phyloP scores from a whole-genome alignment of 2,888 invertebrate species.

The Hoplodrina blanda region DNA sequence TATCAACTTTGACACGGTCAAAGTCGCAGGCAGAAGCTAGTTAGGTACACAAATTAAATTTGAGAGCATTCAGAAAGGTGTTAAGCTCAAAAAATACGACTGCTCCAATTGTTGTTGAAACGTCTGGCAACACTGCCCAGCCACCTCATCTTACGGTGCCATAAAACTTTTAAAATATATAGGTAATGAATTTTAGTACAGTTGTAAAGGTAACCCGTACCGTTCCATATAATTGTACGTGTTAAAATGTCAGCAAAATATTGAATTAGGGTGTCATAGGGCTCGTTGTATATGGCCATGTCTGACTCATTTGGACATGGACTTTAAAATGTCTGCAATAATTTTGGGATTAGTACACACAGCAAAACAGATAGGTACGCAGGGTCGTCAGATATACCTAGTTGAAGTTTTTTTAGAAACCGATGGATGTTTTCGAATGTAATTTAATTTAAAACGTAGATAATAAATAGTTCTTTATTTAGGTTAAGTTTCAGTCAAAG shows the following conservation, averaged over 20 bases:
- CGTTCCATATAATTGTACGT: slow-evolving; percentile 51
- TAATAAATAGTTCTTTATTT: too few species aligned
- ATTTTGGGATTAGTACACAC: slow-evolving; percentile 3
- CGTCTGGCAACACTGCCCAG: slow-evolving; percentile 49
- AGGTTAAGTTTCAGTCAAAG: too few species aligned
- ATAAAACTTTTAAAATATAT: slow-evolving; percentile 56
- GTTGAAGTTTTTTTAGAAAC: too few species aligned
- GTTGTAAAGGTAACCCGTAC: slow-evolving; percentile 46
- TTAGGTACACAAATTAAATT: background rate
- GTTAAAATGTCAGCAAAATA: slow-evolving; percentile 61
- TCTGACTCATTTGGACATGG: slow-evolving; percentile 46
- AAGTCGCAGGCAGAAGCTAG: too few species aligned
- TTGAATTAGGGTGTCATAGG: slow-evolving; percentile 47
- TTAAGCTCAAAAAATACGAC: background rate
- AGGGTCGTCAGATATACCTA: too few species aligned
- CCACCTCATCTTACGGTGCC: slow-evolving; percentile 24
- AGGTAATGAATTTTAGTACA: slow-evolving; percentile 57
- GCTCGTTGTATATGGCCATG: slow-evolving; percentile 17
- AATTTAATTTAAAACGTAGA: too few species aligned
- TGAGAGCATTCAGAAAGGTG: background rate
- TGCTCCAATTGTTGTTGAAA: background rate
- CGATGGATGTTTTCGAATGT: too few species aligned
- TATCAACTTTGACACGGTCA: too few species aligned
- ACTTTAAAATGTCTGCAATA: slow-evolving; percentile 21
- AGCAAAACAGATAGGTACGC: too few species aligned